Conservation (phyloP, 2,888 invertebrate species). For the Netelia virgata region DNA sequence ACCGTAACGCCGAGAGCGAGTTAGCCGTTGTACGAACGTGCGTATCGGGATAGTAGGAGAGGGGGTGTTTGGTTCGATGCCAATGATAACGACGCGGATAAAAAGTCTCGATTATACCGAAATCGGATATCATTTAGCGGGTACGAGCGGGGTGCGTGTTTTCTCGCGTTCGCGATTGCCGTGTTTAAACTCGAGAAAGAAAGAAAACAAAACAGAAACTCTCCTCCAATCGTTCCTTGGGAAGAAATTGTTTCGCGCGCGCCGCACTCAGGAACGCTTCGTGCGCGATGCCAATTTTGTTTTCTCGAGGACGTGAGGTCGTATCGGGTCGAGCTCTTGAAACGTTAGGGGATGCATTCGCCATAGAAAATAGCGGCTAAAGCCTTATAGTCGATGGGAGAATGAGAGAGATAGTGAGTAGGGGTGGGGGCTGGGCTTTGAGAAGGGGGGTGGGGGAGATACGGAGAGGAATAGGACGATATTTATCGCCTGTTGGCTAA, state of each 20-base stretch:
- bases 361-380: constrained; percentile 39
- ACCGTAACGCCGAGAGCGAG: background rate
- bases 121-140: constrained; percentile 45
- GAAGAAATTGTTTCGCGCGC: constrained; percentile 6
- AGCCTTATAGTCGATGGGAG: constrained; percentile 28
- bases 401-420: constrained; percentile 11
- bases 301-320: background rate
- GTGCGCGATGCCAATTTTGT: constrained; percentile 9
- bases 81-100: constrained; percentile 43
- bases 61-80: constrained; percentile 35
- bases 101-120: background rate
- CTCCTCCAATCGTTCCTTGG: constrained; percentile 18
- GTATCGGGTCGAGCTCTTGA: constrained; percentile 24
- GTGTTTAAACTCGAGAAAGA: background rate
- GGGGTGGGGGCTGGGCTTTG: background rate
- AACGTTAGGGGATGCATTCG: constrained; percentile 22
- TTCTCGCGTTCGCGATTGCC: background rate
- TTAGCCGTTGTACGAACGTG: background rate
- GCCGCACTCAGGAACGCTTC: constrained; percentile 27
- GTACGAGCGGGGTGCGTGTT: constrained; percentile 14
- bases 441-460: background rate
- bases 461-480: constrained; percentile 50
- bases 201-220: constrained; percentile 16
- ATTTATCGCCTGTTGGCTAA: constrained; percentile 79
- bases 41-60: background rate